A percentile compares a stretch with the other conserved stretches of the same genome.
These are phyloP conservation scores for Diprion similis DNA, from an alignment of 1,140 invertebrate species.

Conservation along the genomic window DNA sequence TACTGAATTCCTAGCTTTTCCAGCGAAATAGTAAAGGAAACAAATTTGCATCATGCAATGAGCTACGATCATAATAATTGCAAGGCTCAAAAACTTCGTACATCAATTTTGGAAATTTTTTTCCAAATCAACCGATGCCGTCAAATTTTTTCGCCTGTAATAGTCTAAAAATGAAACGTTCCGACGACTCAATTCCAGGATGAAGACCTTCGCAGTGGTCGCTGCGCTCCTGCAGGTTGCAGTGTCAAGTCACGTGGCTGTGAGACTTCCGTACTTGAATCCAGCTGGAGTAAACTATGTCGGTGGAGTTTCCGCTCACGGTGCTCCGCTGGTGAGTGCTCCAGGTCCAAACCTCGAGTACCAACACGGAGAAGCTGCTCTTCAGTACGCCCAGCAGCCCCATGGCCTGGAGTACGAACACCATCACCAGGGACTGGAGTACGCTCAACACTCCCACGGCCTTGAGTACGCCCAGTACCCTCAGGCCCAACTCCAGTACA, in stretches of 20 bases:
- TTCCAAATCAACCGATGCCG: too few relatives aligned
- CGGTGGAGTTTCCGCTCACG: slow-evolving; percentile 41
- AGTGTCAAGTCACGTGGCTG: slow-evolving; percentile 45
- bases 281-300: slow-evolving; percentile 61
- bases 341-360: slow-evolving; percentile 22
- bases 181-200: slow-evolving; percentile 23
- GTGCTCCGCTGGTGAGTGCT: slow-evolving; percentile 39
- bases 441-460: slow-evolving; percentile 27
- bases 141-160: too few relatives aligned
- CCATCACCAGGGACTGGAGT: slow-evolving; percentile 25
- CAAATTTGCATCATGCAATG: too few relatives aligned
- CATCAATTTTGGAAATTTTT: too few relatives aligned
- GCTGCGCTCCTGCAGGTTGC: slow-evolving; percentile 49
- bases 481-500: slow-evolving; percentile 22
- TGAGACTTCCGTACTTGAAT: slow-evolving; percentile 59
- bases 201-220: slow-evolving; percentile 46
- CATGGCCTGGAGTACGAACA: slow-evolving; percentile 9
- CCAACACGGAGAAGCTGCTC: neutral
- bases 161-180: too few relatives aligned
- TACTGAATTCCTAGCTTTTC: too few relatives aligned
- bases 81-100: too few relatives aligned
- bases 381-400: slow-evolving; percentile 1
- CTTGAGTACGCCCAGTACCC: slow-evolving; percentile 28
- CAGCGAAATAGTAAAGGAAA: too few relatives aligned
- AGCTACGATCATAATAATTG: too few relatives aligned